Percentiles rank a stretch among this genome's conserved stretches.
Evolutionary conservation across 2,888 invertebrate species (phyloP).

Genomic region (Hetaerina titia): DNA sequence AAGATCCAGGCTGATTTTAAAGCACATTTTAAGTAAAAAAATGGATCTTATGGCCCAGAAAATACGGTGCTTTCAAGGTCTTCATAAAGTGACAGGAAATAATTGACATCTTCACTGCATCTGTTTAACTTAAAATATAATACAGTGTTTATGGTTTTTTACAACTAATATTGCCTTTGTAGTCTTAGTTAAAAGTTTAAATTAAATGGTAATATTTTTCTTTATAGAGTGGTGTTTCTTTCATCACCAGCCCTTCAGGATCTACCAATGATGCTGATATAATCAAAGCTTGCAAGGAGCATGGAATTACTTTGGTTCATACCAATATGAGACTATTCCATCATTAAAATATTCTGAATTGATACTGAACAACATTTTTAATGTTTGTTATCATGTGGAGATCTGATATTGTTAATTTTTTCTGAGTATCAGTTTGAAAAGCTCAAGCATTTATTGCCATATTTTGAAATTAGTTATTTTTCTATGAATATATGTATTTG

Average conservation of each 20-base stretch:
- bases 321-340: conserved; percentile 96
- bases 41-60: no score
- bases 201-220: conserved; percentile 66
- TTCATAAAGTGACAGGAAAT: no score
- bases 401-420: neutral
- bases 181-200: neutral
- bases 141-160: no score
- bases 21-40: no score
- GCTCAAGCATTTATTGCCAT: neutral
- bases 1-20: no score
- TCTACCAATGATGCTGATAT: conserved; percentile 96
- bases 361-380: neutral
- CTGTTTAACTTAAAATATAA: no score
- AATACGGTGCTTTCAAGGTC: no score
- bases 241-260: conserved; percentile 95
- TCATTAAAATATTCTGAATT: conserved; percentile 81
- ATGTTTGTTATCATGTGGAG: neutral
- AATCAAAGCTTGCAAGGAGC: conserved; percentile 94
- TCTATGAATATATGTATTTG: conserved; percentile 24
- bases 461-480: neutral
- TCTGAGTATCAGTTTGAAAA: no score
- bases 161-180: neutral
- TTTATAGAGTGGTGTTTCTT: conserved; percentile 94
- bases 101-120: no score
- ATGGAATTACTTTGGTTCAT: conserved; percentile 91